These are phyloP conservation scores for Mamestra configurata DNA, from an alignment of 1,140 invertebrate genomes.

Conservation along the genomic window DNA sequence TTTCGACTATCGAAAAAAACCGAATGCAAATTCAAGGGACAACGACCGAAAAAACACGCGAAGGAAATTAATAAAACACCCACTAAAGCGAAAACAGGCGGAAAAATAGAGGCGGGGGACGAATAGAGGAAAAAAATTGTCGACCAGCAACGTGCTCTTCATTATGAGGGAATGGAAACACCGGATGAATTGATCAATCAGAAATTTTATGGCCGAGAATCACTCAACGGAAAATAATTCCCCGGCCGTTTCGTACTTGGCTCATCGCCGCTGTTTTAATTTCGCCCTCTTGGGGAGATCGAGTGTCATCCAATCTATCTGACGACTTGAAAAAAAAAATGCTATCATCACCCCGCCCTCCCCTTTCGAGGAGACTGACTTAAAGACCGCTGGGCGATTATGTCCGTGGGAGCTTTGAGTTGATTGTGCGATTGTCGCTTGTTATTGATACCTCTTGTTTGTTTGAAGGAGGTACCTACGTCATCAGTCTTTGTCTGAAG, in stretches of 20 bases:
- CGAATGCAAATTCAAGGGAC: constrained; percentile 61
- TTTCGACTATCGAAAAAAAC: constrained; percentile 66
- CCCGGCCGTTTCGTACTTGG: constrained; percentile 76
- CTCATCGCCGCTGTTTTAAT: constrained; percentile 86
- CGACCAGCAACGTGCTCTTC: constrained; percentile 80
- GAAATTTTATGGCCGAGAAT: constrained; percentile 86
- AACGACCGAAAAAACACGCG: constrained; percentile 56
- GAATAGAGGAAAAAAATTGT: constrained; percentile 73
- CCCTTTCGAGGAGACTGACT: constrained; percentile 62
- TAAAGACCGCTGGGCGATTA: constrained; percentile 69
- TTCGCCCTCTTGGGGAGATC: constrained; percentile 84
- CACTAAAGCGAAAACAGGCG: constrained; percentile 81
- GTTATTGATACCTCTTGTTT: constrained; percentile 1
- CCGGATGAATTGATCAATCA: constrained; percentile 87
- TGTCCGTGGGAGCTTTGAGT: constrained; percentile 72
- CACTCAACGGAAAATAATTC: constrained; percentile 87
- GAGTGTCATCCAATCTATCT: constrained; percentile 87
- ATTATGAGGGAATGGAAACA: constrained; percentile 83
- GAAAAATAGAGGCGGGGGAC: constrained; percentile 78
- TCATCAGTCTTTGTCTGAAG: neutral
- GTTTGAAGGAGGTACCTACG: neutral
- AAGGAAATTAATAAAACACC: constrained; percentile 80
- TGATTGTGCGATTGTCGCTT: constrained; percentile 52
- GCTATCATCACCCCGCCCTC: constrained; percentile 60
- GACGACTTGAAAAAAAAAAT: constrained; percentile 80